Percentiles rank a stretch among this genome's conserved stretches.
Conservation (phyloP, 2,888 invertebrate species). For the Epsilonema sp. region DNA sequence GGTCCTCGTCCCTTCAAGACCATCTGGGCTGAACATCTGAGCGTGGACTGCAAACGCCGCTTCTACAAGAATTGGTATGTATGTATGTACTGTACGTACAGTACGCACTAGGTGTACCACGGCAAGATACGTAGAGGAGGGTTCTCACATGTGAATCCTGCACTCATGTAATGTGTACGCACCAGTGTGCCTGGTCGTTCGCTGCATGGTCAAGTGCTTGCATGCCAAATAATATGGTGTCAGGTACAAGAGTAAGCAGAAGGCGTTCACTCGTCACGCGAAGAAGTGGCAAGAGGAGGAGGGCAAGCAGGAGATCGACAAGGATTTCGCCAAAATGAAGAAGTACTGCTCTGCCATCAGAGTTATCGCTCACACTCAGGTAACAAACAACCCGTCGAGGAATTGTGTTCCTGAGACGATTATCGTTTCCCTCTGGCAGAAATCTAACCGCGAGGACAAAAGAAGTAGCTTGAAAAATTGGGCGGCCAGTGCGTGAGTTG, state of each 20-base stretch:
- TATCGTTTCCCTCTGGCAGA: background rate
- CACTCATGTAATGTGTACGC: background rate
- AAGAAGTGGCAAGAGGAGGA: slow-evolving; percentile 97
- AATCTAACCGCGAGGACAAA: too few species aligned
- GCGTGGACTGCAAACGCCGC: slow-evolving; percentile 89
- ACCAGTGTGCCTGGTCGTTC: too few species aligned
- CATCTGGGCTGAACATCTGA: slow-evolving; percentile 95
- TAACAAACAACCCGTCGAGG: slow-evolving; percentile 30
- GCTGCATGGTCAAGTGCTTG: too few species aligned
- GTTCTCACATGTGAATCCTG: background rate
- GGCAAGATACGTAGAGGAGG: too few species aligned
- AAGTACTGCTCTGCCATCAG: slow-evolving; percentile 94
- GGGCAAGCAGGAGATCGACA: slow-evolving; percentile 87
- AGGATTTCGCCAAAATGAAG: slow-evolving; percentile 86
- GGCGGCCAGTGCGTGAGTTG: too few species aligned
- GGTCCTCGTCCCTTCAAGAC: slow-evolving; percentile 83
- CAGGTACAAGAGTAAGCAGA: slow-evolving; percentile 99
- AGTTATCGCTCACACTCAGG: slow-evolving; percentile 92
- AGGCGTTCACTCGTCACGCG: slow-evolving; percentile 92
- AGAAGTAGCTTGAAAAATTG: too few species aligned
- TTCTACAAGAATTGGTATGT: slow-evolving; percentile 99
- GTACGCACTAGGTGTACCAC: slow-evolving; percentile 20
- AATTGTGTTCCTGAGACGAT: background rate
- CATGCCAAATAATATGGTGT: too few species aligned
- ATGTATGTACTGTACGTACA: too few species aligned